phyloP scores from a whole-genome alignment of 2,888 invertebrate genomes.

The Drosophila leonis region DNA sequence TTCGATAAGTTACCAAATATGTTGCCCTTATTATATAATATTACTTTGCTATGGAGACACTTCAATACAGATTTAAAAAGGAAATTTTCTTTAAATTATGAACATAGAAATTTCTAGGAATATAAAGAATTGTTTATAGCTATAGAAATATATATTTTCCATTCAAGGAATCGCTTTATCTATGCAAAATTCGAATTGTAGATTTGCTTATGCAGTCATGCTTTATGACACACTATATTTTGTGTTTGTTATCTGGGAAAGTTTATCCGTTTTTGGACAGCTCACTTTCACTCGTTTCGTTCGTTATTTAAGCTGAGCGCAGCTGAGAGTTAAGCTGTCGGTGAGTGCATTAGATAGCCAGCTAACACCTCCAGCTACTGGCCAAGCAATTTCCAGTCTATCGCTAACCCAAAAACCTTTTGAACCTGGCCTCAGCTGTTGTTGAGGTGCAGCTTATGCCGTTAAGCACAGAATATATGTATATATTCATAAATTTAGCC shows the following conservation, averaged over 20 bases:
- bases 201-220: neutral
- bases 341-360: conserved; percentile 35
- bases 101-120: too few species aligned
- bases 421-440: conserved; percentile 45
- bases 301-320: conserved; percentile 11
- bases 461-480: conserved; percentile 35
- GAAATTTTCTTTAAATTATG: too few species aligned
- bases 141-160: too few species aligned
- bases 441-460: conserved; percentile 43
- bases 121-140: too few species aligned
- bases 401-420: conserved; percentile 70
- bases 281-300: conserved; percentile 39
- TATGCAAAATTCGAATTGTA: neutral
- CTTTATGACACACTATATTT: neutral
- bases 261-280: conserved; percentile 12
- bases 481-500: conserved; percentile 67
- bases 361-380: conserved; percentile 50
- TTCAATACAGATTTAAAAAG: too few species aligned
- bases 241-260: conserved; percentile 23
- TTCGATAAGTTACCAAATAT: too few species aligned
- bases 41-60: too few species aligned
- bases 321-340: conserved; percentile 23
- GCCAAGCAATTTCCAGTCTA: conserved; percentile 57
- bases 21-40: too few species aligned
- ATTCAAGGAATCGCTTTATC: neutral